Evolutionary conservation across 2,888 invertebrate species (phyloP), one percentile per base, ranked within the genome.

Genomic region (Heliconius sara): DNA sequence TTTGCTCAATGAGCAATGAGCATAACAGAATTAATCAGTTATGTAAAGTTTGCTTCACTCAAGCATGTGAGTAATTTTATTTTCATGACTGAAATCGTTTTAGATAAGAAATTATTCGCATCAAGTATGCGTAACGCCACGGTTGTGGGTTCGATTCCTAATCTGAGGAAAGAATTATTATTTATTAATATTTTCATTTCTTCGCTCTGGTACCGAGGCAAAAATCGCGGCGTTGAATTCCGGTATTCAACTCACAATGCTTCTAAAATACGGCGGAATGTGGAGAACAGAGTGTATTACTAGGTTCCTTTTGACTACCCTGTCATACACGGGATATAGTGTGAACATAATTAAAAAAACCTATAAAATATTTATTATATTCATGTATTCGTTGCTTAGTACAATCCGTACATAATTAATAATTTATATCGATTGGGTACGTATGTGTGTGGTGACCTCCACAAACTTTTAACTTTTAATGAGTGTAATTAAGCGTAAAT

Each of bases 391-490:
- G 43, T 43, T 43, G 39, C 65, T 47, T 39, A 27, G 39, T 63
- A 65, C n/a, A 75, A 75, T 65, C 75, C 63, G 43, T 65, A 27
- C 12, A 65, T 75, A 65, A 75, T 75, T 75, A 57, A 73, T 57
- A 27, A 65, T 2, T 75, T 47, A 10, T 75, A 75, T 75, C 75
- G 75, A 75, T 75, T 75, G 39, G 39, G 10, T 65, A 65, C 65
- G 27, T 73, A 65, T 60, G 73, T 65, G 65, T 30, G 75, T 43
- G 27, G 43, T 75, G 75, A 75, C 75, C 75, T 75, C 65, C 65
- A 75, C 47, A 43, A 65, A 65, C 47, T 75, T 65, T 39, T 75
- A 75, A 63, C 47, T 75, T 65, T 39, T 75, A 75, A 63, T 63
- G 43, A 39, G 27, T 47, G 27, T 27, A 65, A 43, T 65, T 65